Evolutionary conservation across 1,140 invertebrate genomes (phyloP), one percentile per base, ranked within the genome.

Genomic region (Pararge aegeria): DNA sequence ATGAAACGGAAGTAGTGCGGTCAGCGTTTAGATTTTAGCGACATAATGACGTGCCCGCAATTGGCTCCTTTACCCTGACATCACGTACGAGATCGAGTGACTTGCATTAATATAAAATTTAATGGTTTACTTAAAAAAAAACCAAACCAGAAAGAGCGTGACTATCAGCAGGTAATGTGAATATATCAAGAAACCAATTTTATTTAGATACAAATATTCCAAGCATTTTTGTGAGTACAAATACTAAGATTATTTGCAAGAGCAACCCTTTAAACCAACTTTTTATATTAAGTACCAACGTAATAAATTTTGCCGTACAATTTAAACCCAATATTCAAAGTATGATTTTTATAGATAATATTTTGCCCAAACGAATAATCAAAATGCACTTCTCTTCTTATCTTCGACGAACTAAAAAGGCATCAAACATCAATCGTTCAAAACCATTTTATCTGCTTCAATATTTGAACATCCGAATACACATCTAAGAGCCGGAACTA

Each of bases 61-160:
- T 88, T 86, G 83, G 76, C 83, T 64, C 68, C 66, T 73, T 88
- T 85, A 85, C 72, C 19, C 58, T 56, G 51, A 61, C 61, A 64
- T 75, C 85, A 88, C 85, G 85, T 84, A 20, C 42, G 18, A 10
- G 4, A 46, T 40, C 42, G 10, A 9, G n/a, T n/a, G 42, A 46
- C 42, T 20, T 46, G 5, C 10, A 6, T 20, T 21, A 12, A 1
- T 10, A 19, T 12, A 10, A 46, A 46, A 20, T n/a, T 20, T 20
- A 15, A 2, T 34, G 10, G 4, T 7, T 30, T 30, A 34, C 30
- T 34, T 34, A 12, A n/a, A n/a, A 20, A 34, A 13, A 19, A 2
- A 19, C 1, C 7, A 42, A 46, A 12, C 12, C 30, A 12, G 30
- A 12, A 34, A 27, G n/a, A n/a, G n/a, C n/a, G n/a, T n/a, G n/a